These are phyloP conservation scores for Lacanobia oleracea DNA, from an alignment of 2,888 invertebrate species.

Conservation along the genomic window DNA sequence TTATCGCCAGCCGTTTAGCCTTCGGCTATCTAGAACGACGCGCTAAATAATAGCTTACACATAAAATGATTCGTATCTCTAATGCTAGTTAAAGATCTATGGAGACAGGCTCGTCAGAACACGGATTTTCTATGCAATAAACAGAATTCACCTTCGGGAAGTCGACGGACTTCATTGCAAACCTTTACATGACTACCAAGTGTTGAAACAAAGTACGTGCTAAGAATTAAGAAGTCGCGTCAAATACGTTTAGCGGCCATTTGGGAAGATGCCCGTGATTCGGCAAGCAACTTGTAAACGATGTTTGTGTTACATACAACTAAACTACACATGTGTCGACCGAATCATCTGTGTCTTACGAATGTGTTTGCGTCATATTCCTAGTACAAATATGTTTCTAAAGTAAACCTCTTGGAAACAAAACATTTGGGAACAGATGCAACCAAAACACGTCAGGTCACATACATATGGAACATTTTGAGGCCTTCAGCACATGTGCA, in stretches of 20 bases:
- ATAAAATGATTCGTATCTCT: constrained; percentile 4
- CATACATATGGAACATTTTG: constrained; percentile 39
- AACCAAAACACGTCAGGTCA: constrained; percentile 47
- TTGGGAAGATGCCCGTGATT: constrained; percentile 66
- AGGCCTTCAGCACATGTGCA: constrained; percentile 51
- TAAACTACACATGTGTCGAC: constrained; percentile 62
- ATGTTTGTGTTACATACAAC: constrained; percentile 56
- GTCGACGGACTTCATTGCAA: constrained; percentile 26
- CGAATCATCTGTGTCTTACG: constrained; percentile 62
- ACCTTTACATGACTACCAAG: constrained; percentile 40
- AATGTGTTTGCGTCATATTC: constrained; percentile 61
- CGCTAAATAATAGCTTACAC: constrained; percentile 39
- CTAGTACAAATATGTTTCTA: constrained; percentile 61
- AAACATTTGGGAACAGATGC: constrained; percentile 62
- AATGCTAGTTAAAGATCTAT: constrained; percentile 17
- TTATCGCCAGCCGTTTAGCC: constrained; percentile 40
- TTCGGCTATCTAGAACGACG: constrained; percentile 40
- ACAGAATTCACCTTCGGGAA: constrained; percentile 34
- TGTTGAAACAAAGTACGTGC: constrained; percentile 50
- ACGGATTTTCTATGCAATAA: constrained; percentile 22
- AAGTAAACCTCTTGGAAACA: constrained; percentile 61
- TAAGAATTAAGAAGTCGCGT: constrained; percentile 53
- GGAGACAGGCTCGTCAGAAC: constrained; percentile 5
- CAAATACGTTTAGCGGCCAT: constrained; percentile 48
- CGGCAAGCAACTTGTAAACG: constrained; percentile 57